Evolutionary conservation across 2,888 invertebrate species (phyloP), one percentile per base, ranked within the genome.

Genomic region (Auanema freiburgensis): DNA sequence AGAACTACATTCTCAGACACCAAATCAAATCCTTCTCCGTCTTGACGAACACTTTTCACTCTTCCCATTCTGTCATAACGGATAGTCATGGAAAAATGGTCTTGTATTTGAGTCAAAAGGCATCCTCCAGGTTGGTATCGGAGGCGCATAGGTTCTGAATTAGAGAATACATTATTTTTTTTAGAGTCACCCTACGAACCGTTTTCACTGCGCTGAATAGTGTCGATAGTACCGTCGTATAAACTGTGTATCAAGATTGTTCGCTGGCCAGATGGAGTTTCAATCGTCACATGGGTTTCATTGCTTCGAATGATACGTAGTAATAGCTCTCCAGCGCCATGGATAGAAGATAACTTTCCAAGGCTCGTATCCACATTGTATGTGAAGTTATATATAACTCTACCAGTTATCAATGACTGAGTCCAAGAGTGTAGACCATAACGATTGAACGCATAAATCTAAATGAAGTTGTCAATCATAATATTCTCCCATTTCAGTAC

Each of bases 351-450:
- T 59, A 97, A 86, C 83, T 92, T 92, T 83, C 96, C 96, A 54
- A 66, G 60, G 25, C 66, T 93, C 0, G 95, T 95, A 84, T 95
- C 95, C 0, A 95, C 93, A 76, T 93, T 94, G 87, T 97, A 97
- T 24, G 94, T 88, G 87, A 97, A 97, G 54, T 93, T 92, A 85
- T 95, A 96, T 84, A 93, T 89, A 10, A 61, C 91, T 85, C 92
- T 92, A 54, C 92, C 93, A n/a, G 95, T 95, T 53, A 95, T 91
- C 66, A 97, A 74, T 70, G 85, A 84, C 56, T 84, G 83, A 10
- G 86, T 86, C 62, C 84, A 91, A 25, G 92, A 91, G 85, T 98
- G 98, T 84, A 96, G 96, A 0, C 98, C 97, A 83, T 93, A 93
- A 33, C 85, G 76, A 71, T 86, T 86, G 78, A 86, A 86, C 11